Conservation (phyloP, 2,797 vertebrate genomes). For the Myotis myotis region DNA sequence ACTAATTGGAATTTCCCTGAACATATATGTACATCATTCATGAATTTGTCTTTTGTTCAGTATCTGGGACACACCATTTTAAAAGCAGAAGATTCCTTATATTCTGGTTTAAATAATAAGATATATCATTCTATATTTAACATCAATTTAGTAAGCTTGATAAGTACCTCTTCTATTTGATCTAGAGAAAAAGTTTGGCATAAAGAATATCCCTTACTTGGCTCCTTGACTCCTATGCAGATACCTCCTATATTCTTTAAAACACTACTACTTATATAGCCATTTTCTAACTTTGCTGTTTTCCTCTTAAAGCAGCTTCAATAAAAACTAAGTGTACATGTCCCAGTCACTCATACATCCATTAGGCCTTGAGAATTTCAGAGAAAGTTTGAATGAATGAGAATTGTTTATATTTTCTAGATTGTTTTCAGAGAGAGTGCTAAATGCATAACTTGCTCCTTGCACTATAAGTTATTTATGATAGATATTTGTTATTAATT, state of each 20-base stretch:
- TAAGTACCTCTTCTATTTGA: neutral
- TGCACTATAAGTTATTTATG: neutral
- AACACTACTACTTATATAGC: rapidly evolving
- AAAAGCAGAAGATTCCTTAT: neutral
- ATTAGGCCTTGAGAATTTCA: neutral
- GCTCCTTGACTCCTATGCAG: neutral
- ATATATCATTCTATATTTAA: neutral
- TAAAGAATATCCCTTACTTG: neutral
- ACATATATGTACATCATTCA: neutral
- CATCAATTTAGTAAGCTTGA: neutral
- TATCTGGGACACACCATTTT: neutral
- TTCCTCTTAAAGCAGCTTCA: neutral
- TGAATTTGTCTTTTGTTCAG: neutral
- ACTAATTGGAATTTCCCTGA: neutral
- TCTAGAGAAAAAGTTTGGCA: neutral
- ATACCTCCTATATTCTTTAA: neutral
- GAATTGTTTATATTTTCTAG: neutral
- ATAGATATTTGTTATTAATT: neutral
- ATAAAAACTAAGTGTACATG: neutral
- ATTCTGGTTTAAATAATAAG: neutral
- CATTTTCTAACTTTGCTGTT: neutral
- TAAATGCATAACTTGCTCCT: neutral
- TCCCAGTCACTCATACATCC: neutral
- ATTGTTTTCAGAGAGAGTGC: neutral
- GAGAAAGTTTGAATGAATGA: neutral